Base-by-base conservation (phyloP, 2,113 vertebrate genomes). In the Platanista minor region DNA sequence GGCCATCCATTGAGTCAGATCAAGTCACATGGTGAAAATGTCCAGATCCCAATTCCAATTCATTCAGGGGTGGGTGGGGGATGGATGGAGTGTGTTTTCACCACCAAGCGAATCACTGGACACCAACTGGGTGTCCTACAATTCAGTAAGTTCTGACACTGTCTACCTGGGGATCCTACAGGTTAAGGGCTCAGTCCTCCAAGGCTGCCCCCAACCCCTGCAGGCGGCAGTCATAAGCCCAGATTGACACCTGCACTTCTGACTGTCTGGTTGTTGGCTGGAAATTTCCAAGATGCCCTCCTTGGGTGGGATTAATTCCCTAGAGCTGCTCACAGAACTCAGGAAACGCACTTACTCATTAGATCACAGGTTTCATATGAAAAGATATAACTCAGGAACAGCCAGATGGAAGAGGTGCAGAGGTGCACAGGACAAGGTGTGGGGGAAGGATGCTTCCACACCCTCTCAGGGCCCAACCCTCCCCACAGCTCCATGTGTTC, bases 21-120 rank as follows among this genome's bases (percentile, higher is more conserved):
- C 4, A 14, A 2, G 43, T 11, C 13, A 25, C 12, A 0, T 1
- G 0, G 25, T 36, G 3, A 15, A 10, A 27, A n/a, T 15, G 52
- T 57, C 52, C 52, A 57, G 33, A 5, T 17, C 8, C 77, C 8
- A 36, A 80, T 80, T 23, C n/a, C 52, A 9, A 8, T 20, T 57
- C 77, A 36, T 57, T 17, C 49, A 1, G 1, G 7, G 54, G 23
- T 21, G 18, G 18, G 31, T 36, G 4, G 3, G 74, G 31, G 43
- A 14, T n/a, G 31, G 21, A 25, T n/a, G 33, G 21, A 13, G 23
- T 9, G 29, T 27, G 23, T 80, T 15, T 80, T 9, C 21, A 39
- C 4, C 23, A 80, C n/a, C 21, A 15, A 0, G 4, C 0, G 0
- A 15, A 27, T 27, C 36, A 39, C 77, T 80, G 77, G 52, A 57